These are phyloP conservation scores for Meganola albula DNA, from an alignment of 2,888 invertebrate species.

Conservation along the genomic window DNA sequence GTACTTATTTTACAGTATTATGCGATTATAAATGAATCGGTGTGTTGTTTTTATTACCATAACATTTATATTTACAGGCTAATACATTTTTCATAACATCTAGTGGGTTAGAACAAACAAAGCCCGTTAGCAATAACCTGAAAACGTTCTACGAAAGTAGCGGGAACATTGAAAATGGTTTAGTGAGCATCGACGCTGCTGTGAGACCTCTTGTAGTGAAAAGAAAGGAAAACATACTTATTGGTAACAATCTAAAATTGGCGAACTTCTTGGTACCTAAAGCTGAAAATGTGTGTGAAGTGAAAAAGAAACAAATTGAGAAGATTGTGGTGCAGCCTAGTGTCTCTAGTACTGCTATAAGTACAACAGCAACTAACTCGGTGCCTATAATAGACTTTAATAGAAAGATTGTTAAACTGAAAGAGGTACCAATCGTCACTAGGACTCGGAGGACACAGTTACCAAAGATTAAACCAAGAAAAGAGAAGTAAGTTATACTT, in stretches of 20 bases:
- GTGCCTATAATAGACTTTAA: conserved; percentile 45
- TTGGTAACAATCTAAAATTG: conserved; percentile 60
- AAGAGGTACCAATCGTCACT: conserved; percentile 43
- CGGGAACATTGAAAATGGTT: conserved; percentile 61
- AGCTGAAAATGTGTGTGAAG: conserved; percentile 40
- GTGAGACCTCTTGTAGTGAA: conserved; percentile 45
- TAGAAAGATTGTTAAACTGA: conserved; percentile 61
- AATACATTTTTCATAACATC: conserved; percentile 54
- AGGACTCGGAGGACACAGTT: conserved; percentile 42
- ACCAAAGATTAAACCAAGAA: conserved; percentile 68
- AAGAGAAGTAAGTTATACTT: conserved; percentile 66
- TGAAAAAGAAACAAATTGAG: conserved; percentile 43
- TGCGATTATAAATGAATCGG: conserved; percentile 7
- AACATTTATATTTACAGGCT: conserved; percentile 43
- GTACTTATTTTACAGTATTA: conserved; percentile 35
- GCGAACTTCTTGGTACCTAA: conserved; percentile 64
- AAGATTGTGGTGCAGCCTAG: conserved; percentile 49
- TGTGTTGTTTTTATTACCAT: conserved; percentile 10
- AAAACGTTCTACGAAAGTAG: conserved; percentile 71
- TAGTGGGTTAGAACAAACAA: conserved; percentile 40
- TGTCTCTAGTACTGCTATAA: conserved; percentile 39
- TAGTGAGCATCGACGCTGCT: conserved; percentile 35
- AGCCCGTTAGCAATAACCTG: conserved; percentile 62
- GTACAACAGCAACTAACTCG: conserved; percentile 23
- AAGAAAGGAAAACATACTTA: conserved; percentile 43